A percentile compares a stretch with the other conserved stretches of the same genome.
Evolutionary conservation across 2,888 invertebrate species (phyloP).

Genomic region (Calephelis perditalis): DNA sequence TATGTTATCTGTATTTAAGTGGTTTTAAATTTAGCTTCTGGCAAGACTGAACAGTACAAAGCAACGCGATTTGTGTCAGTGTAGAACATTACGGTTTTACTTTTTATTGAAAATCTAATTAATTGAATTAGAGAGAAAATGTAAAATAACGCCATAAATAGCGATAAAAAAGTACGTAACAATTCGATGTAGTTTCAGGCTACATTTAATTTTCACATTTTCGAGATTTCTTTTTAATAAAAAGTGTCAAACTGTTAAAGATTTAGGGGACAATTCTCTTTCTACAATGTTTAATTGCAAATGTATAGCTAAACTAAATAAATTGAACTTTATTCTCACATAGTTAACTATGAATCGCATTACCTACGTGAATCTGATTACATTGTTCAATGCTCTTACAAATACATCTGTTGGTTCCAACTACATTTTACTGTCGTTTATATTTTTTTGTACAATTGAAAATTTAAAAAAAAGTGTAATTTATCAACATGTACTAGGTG

Average conservation of each 20-base stretch:
- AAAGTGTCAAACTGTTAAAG: conserved; percentile 5
- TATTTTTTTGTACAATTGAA: background rate
- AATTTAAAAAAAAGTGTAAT: too few species aligned
- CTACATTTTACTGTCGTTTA: too few species aligned
- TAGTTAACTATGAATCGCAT: background rate
- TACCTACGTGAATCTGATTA: background rate
- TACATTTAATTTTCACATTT: conserved; percentile 4
- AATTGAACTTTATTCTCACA: background rate
- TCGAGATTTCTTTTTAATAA: conserved; percentile 15
- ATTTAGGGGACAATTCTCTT: background rate
- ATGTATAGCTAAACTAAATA: background rate
- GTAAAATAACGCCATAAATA: conserved; percentile 39
- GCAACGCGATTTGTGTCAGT: conserved; percentile 70
- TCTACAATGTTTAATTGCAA: background rate
- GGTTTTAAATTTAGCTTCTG: conserved; percentile 34
- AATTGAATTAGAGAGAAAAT: conserved; percentile 45
- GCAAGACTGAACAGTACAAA: conserved; percentile 56
- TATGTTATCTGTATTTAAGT: conserved; percentile 20
- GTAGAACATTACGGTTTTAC: conserved; percentile 61
- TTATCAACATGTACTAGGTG: too few species aligned
- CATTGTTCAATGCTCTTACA: too few species aligned
- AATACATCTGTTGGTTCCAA: too few species aligned
- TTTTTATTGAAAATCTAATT: conserved; percentile 33
- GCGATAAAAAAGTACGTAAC: conserved; percentile 37
- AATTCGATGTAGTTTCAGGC: conserved; percentile 25